Evolutionary conservation across 2,797 vertebrate species (phyloP).

Genomic region (Coccyzus lansbergi): DNA sequence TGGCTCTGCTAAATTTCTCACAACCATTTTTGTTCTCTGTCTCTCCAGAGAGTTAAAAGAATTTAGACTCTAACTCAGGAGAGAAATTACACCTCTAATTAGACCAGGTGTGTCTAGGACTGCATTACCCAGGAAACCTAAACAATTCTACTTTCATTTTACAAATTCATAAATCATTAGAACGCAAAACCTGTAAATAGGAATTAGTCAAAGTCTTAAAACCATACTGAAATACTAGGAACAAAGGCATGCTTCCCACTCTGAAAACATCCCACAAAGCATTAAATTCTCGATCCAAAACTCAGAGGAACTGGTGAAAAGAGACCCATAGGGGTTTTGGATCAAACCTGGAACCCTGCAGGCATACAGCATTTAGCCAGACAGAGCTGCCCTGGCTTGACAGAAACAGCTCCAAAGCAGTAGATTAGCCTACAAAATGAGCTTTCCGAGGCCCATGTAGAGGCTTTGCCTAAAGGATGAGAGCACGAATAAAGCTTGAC

Average conservation of each 20-base stretch:
- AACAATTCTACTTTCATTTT: conserved; percentile 36
- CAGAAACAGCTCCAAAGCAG: conserved; percentile 5
- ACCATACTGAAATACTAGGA: background rate
- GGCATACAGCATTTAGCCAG: background rate
- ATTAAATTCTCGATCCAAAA: conserved; percentile 26
- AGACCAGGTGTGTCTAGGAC: conserved; percentile 35
- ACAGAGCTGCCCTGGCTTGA: background rate
- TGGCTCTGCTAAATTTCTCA: conserved; percentile 16
- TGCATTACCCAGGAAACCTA: conserved; percentile 25
- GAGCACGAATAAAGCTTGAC: background rate
- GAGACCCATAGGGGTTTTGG: background rate
- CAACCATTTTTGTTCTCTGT: background rate
- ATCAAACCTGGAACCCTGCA: conserved; percentile 32
- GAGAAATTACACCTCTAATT: conserved; percentile 68
- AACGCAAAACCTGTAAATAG: conserved; percentile 44
- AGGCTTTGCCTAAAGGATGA: conserved; percentile 7
- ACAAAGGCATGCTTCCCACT: background rate
- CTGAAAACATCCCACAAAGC: background rate
- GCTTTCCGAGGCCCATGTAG: background rate
- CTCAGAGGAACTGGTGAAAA: conserved; percentile 13
- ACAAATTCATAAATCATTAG: conserved; percentile 38
- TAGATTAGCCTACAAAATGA: conserved; percentile 6
- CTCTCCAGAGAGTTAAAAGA: conserved; percentile 14
- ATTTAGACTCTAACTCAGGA: conserved; percentile 34
- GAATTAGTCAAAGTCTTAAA: conserved; percentile 47